A percentile compares a stretch with the other conserved stretches of the same genome.
phyloP scores from a whole-genome alignment of 2,797 vertebrate species.

The Coccyzus lansbergi region DNA sequence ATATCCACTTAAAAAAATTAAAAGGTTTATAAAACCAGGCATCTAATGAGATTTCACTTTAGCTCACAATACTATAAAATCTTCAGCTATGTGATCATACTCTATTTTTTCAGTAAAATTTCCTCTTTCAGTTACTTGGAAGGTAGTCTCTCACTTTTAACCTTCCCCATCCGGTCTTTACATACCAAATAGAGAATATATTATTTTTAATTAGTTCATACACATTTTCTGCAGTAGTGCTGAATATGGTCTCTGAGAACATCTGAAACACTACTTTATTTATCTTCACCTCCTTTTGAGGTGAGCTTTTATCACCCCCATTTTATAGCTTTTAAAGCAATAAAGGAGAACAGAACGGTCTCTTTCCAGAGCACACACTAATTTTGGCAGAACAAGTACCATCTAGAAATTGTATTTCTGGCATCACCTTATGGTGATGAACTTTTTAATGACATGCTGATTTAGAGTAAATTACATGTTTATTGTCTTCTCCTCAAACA shows the following conservation, averaged over 20 bases:
- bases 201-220: neutral
- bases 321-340: neutral
- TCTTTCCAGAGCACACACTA: neutral
- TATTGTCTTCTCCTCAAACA: neutral
- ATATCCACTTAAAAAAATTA: neutral
- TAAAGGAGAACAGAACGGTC: neutral
- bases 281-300: neutral
- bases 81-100: neutral
- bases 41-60: neutral
- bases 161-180: neutral
- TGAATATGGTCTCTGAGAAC: neutral
- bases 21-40: neutral
- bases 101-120: neutral
- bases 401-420: neutral
- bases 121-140: neutral
- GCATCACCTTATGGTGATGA: neutral
- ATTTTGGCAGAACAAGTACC: neutral
- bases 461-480: neutral
- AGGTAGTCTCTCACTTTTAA: neutral
- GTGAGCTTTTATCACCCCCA: neutral
- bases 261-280: neutral
- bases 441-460: neutral
- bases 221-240: neutral
- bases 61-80: neutral
- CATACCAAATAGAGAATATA: neutral